Base-by-base conservation (phyloP, 2,113 vertebrate genomes). In the Platycercus adscitus region DNA sequence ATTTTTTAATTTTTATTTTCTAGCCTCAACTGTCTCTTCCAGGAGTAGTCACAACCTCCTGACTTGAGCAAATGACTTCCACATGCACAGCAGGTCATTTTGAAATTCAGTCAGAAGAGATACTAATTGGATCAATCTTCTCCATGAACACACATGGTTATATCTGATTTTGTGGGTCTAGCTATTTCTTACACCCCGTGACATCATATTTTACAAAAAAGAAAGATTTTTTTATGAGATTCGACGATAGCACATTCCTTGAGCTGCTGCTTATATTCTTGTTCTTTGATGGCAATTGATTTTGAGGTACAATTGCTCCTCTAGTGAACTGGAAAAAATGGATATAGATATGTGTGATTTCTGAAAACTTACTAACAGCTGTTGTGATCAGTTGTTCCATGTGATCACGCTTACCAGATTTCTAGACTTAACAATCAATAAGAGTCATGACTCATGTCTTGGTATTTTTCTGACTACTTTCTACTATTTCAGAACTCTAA, bases 61-160 rank as follows among this genome's bases (percentile, higher is more conserved):
- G 12, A 33, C 25, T 41, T 50, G 29, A 73, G 41, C 11, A 58
- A 2, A 0, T 18, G 10, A 17, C 13, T 81, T 69, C 35, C 25
- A 43, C 43, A 21, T 78, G 26, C 33, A 35, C 26, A 35, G 0
- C 4, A 11, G 44, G 2, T 19, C 9, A 23, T 50, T 52, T 10
- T 17, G 28, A 55, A 39, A 52, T 8, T 7, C 7, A 31, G 13
- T 2, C 1, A 3, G n/a, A 72, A 39, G n/a, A 53, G 28, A 16
- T 31, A 9, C 4, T 39, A 5, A 3, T 3, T 41, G 43, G 39
- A 41, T 44, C 15, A 9, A 53, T 17, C 11, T 70, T 65, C 37
- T 58, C 25, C 13, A 4, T 15, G 21, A 53, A 56, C 56, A 31
- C 15, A 10, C 1, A 0, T 4, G 14, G 7, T 33, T 35, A 0